These are phyloP conservation scores for Caranx melampygus DNA, from an alignment of 2,113 vertebrate genomes.

Conservation along the genomic window DNA sequence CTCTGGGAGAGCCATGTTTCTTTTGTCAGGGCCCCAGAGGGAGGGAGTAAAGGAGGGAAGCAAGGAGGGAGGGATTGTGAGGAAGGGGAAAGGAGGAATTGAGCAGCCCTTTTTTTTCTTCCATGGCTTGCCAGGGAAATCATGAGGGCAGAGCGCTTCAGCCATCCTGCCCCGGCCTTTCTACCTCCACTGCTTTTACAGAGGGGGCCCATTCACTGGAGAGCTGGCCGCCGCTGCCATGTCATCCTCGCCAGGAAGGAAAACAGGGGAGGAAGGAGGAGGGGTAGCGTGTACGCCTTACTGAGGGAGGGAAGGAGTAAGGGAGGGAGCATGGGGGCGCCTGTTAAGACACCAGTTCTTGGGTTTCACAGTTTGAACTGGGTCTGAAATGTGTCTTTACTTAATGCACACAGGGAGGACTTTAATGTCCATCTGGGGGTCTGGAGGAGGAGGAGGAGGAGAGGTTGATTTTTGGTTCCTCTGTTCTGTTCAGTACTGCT, in stretches of 20 bases:
- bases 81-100: slow-evolving; percentile 41
- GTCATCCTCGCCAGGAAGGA: slow-evolving; percentile 83
- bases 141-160: slow-evolving; percentile 56
- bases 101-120: slow-evolving; percentile 39
- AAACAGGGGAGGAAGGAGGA: slow-evolving; percentile 67
- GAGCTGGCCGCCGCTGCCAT: slow-evolving; percentile 59
- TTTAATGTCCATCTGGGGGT: slow-evolving; percentile 54
- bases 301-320: slow-evolving; percentile 35
- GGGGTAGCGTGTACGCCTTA: slow-evolving; percentile 29
- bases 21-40: slow-evolving; percentile 84
- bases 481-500: slow-evolving; percentile 42
- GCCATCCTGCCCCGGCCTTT: slow-evolving; percentile 65
- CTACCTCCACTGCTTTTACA: slow-evolving; percentile 80
- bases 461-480: slow-evolving; percentile 38
- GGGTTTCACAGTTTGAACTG: slow-evolving; percentile 69
- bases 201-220: slow-evolving; percentile 86
- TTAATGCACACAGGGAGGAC: slow-evolving; percentile 58
- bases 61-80: slow-evolving; percentile 16
- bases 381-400: slow-evolving; percentile 69
- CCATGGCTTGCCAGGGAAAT: slow-evolving; percentile 56
- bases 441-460: slow-evolving; percentile 41
- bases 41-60: slow-evolving; percentile 58
- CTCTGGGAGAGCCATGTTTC: slow-evolving; percentile 85
- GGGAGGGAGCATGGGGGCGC: slow-evolving; percentile 33
- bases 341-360: slow-evolving; percentile 64